Base-by-base conservation (phyloP, 2,888 invertebrate species). In the Mythimna pallens region DNA sequence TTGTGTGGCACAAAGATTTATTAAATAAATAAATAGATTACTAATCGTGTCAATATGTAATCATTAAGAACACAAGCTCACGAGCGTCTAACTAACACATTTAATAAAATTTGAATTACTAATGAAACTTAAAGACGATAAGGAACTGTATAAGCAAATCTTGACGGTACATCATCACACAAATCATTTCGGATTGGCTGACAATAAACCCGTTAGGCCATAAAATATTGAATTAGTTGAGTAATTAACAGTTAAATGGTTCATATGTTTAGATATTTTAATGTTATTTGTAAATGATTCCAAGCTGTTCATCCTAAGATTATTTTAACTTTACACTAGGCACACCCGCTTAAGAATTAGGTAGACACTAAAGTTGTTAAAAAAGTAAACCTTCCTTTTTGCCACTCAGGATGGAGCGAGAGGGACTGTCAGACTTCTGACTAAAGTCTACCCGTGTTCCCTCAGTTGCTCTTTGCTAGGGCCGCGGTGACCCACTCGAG, bases 131-230 rank as follows among this genome's bases (percentile, higher is more conserved):
- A 58, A 76, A 68, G 57, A 61, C 65, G 74, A 81, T 79, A 76
- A 70, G 65, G 74, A 73, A 64, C 57, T 67, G 57, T 78, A 22
- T 61, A 74, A 63, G 58, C 62, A 61, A 80, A 81, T 78, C 72
- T 82, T 79, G 75, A 80, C 75, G 54, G 73, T 78, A 75, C 82
- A 84, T 87, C 77, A 84, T 88, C 77, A 84, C 67, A 79, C 57
- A 71, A 83, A 84, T 86, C 77, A 81, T 82, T 74, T 72, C 76
- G 79, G 68, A 83, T 78, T 61, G 65, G 40, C 62, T 76, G 80
- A 84, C 81, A 87, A 79, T 81, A 85, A 86, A 82, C 81, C 83
- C 81, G 86, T 85, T 87, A 87, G 54, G 65, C 73, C 73, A 83
- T 87, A 84, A 86, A 81, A 84, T 77, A 47, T 70, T 65, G 67